phyloP scores from a whole-genome alignment of 1,140 invertebrate species.

The Aphis gossypii region DNA sequence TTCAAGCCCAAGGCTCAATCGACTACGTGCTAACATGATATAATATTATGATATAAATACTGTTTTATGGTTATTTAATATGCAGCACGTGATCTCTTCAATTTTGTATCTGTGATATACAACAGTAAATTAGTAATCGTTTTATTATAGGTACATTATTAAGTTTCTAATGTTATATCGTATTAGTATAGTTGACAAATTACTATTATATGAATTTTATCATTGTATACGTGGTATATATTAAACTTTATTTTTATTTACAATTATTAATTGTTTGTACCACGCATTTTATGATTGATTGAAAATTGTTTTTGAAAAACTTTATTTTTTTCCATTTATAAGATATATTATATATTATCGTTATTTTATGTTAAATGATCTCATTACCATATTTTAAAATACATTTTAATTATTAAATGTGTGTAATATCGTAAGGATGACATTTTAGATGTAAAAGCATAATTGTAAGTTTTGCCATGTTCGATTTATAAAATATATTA shows the following conservation, averaged over 20 bases:
- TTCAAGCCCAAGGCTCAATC: conserved; percentile 71
- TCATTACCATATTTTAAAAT: conserved; percentile 22
- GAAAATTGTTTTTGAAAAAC: neutral
- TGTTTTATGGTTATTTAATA: no score
- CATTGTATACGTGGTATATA: neutral
- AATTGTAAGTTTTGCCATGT: conserved; percentile 39
- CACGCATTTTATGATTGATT: neutral
- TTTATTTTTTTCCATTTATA: neutral
- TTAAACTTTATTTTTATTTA: neutral
- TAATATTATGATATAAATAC: neutral
- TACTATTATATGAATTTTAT: neutral
- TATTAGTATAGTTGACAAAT: neutral
- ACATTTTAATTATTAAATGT: conserved; percentile 6
- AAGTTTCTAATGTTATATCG: neutral
- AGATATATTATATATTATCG: conserved; percentile 11
- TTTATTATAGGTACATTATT: conserved; percentile 4
- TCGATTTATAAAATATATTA: conserved; percentile 6
- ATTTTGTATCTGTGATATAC: conserved; percentile 42
- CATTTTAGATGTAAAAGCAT: neutral
- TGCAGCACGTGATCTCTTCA: conserved; percentile 11
- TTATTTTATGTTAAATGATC: conserved; percentile 28
- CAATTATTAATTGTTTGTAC: neutral
- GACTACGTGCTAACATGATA: conserved; percentile 42
- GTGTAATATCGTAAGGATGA: neutral
- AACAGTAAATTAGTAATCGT: conserved; percentile 10